Evolutionary conservation across 2,113 vertebrate species (phyloP), one percentile per base, ranked within the genome.

Genomic region (Rhinopomastus cyanomelas): DNA sequence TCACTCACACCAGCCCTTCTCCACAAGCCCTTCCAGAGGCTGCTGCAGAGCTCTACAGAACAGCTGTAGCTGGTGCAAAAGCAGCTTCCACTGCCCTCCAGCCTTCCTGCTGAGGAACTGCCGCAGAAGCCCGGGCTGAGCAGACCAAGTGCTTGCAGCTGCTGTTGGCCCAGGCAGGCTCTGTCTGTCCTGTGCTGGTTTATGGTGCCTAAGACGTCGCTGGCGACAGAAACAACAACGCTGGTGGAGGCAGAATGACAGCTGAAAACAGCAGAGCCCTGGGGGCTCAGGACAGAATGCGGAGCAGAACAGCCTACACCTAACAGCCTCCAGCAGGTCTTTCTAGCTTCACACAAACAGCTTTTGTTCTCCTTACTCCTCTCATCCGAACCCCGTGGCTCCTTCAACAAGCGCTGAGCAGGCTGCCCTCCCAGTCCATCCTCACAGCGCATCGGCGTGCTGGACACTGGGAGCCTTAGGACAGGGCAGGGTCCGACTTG

Each of bases 71-170:
- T 80, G 87, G 74, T 80, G 69, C 87, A 87, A 87, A 90, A 73
- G 49, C 78, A 87, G 88, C 86, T 87, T 96, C 64, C 92, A 93
- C 89, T 94, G 95, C 95, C 92, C 92, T 95, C 95, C 91, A 96
- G 92, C 89, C 89, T 95, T 92, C 59, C 87, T 73, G 66, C 75
- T 77, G 87, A 91, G 89, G 88, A 95, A 95, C 71, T 95, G 75
- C 91, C 5, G 1, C 91, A 89, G 55, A 89, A 26, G 61, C 67
- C 55, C 61, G 17, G 78, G 62, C 81, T 89, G 20, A 60, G 37
- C n/a, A 76, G 66, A 90, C 44, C 92, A 76, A 82, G 64, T 0
- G 0, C 37, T 85, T 36, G 42, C 48, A 69, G 37, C 2, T 52
- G 51, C 57, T 84, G 81, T 60, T 78, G 55, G 59, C 27, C 60